A percentile compares a stretch with the other conserved stretches of the same genome.
Evolutionary conservation across 2,888 invertebrate genomes (phyloP).

Genomic region (Andrena flavipes): DNA sequence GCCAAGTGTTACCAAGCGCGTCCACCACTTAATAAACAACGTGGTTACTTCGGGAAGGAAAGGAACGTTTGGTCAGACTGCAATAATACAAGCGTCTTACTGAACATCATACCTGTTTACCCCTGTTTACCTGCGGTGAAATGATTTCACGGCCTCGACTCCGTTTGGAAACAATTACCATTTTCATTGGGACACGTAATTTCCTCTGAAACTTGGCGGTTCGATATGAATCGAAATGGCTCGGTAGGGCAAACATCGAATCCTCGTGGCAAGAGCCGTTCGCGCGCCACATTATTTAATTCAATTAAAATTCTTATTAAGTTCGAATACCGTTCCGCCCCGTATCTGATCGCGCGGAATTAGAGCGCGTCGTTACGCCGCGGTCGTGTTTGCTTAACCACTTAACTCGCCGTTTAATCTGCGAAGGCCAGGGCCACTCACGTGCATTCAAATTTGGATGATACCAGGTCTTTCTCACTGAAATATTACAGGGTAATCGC

Average conservation of each 20-base stretch:
- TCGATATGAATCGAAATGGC: slow-evolving; percentile 22
- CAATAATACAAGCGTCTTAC: too few species aligned
- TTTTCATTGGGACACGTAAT: not conserved
- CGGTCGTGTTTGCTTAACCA: not conserved
- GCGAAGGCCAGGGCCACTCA: not conserved
- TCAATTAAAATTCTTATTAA: slow-evolving; percentile 68
- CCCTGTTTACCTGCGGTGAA: not conserved
- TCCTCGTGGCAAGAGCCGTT: slow-evolving; percentile 9
- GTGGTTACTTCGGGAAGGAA: not conserved
- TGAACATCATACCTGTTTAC: too few species aligned
- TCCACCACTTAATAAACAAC: slow-evolving; percentile 27
- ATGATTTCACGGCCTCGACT: not conserved
- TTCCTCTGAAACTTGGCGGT: not conserved
- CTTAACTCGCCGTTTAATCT: slow-evolving; percentile 16
- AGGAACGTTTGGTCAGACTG: too few species aligned
- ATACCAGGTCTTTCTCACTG: not conserved
- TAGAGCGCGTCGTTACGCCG: not conserved
- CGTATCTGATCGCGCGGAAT: slow-evolving; percentile 35
- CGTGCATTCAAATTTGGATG: not conserved
- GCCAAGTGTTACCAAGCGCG: not conserved
- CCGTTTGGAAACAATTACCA: not conserved
- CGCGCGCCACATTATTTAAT: slow-evolving; percentile 51
- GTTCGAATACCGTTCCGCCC: slow-evolving; percentile 40
- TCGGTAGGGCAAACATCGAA: slow-evolving; percentile 12
- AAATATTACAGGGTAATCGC: not conserved